These are phyloP conservation scores for Trisateles emortualis DNA, from an alignment of 2,888 invertebrate species.

Conservation along the genomic window DNA sequence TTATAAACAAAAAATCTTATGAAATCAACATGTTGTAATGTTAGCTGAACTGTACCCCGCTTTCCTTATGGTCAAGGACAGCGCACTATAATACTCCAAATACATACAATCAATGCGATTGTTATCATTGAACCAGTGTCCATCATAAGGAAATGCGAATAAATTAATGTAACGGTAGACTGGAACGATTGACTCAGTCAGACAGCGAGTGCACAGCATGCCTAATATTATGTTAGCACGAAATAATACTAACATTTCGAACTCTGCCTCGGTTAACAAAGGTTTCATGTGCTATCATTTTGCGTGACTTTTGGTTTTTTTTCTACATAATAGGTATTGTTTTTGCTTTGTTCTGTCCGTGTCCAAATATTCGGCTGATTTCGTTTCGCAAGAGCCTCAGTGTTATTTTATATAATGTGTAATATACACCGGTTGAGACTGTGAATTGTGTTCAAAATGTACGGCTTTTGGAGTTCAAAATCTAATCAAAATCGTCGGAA, in stretches of 20 bases:
- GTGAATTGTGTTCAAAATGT: slow-evolving; percentile 15
- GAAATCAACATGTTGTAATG: too few relatives aligned
- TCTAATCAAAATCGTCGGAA: not conserved
- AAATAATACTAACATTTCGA: slow-evolving; percentile 19
- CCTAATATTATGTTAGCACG: slow-evolving; percentile 28
- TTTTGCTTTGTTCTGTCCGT: slow-evolving; percentile 26
- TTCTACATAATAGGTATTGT: slow-evolving; percentile 10
- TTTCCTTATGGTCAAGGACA: too few relatives aligned
- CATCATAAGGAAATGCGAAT: not conserved
- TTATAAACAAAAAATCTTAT: too few relatives aligned
- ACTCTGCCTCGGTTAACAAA: slow-evolving; percentile 30
- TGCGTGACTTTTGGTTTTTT: slow-evolving; percentile 59
- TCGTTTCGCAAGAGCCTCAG: slow-evolving; percentile 13
- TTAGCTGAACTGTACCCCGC: too few relatives aligned
- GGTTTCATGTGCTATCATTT: slow-evolving; percentile 63
- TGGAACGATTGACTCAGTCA: not conserved
- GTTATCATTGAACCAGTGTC: not conserved
- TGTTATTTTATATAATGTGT: slow-evolving; percentile 9
- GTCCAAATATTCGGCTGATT: slow-evolving; percentile 17
- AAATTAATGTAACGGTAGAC: not conserved
- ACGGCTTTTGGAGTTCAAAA: slow-evolving; percentile 13
- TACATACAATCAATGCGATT: not conserved
- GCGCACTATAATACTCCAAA: too few relatives aligned
- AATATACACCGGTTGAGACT: slow-evolving; percentile 6
- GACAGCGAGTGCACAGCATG: slow-evolving; percentile 4